phyloP scores from a whole-genome alignment of 2,888 invertebrate genomes.

The Harpalus rufipes region DNA sequence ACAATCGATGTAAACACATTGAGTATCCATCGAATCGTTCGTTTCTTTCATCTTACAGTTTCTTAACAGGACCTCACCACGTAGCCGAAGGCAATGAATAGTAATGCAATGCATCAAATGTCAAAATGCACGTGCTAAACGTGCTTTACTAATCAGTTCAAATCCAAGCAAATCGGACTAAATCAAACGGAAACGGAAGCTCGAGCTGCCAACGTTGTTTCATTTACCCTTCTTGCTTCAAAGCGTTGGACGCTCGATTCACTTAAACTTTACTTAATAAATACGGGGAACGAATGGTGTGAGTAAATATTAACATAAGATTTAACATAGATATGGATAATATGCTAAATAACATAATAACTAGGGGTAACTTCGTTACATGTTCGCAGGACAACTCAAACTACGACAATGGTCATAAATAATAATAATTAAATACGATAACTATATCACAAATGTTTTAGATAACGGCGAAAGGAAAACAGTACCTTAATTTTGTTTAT shows the following conservation, averaged over 20 bases:
- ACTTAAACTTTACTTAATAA: slow-evolving; percentile 15
- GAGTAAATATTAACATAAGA: slow-evolving; percentile 20
- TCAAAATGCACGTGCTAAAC: slow-evolving; percentile 28
- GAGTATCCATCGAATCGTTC: neutral
- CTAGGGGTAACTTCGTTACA: slow-evolving; percentile 20
- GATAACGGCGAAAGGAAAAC: neutral
- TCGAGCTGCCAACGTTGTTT: slow-evolving; percentile 22
- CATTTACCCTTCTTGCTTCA: slow-evolving; percentile 10
- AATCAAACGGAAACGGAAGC: slow-evolving; percentile 7
- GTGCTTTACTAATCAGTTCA: slow-evolving; percentile 31
- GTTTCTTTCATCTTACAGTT: slow-evolving; percentile 11
- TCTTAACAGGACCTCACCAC: slow-evolving; percentile 32
- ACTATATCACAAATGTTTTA: neutral
- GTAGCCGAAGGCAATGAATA: slow-evolving; percentile 47
- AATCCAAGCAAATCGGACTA: slow-evolving; percentile 23
- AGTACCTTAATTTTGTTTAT: neutral
- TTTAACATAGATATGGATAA: neutral
- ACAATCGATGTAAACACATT: neutral
- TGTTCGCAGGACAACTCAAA: slow-evolving; percentile 3
- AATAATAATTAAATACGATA: neutral
- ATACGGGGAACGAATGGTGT: slow-evolving; percentile 18
- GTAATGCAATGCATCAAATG: slow-evolving; percentile 10
- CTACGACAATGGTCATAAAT: slow-evolving; percentile 2
- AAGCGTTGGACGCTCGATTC: slow-evolving; percentile 19
- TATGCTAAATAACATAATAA: slow-evolving; percentile 14